Base-by-base conservation (phyloP, 2,113 vertebrate species). In the Asarcornis scutulata region DNA sequence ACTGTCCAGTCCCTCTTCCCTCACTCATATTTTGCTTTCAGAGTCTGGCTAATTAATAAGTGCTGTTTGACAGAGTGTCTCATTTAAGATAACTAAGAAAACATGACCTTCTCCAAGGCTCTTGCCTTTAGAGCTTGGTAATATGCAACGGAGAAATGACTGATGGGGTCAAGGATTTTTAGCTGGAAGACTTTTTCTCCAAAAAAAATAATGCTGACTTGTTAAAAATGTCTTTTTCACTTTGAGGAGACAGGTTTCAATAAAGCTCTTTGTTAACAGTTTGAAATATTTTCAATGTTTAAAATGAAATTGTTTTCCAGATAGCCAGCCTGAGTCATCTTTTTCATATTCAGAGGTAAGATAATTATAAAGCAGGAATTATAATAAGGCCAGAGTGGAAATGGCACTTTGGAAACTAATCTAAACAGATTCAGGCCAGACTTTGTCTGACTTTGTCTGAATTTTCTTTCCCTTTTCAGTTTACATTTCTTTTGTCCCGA, bases 321-420 rank as follows among this genome's bases (percentile, higher is more conserved):
- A 86, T 64, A 86, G 15, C 5, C 42, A 64, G 26, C 60, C 44
- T 76, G 73, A 91, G 64, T 16, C 7, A 40, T 2, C 5, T 64
- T 84, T n/a, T 84, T 95, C 48, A 40, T 64, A 66, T 80, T 94
- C 21, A 73, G 67, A 85, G 15, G 8, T 26, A 80, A 83, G 91
- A 75, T 31, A 64, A 73, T 82, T 75, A 68, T 76, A 73, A 92
- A 82, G 2, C 7, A 63, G n/a, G 36, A 81, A 85, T 66, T 59
- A 46, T 25, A 72, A 46, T 34, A 59, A 67, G 26, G 17, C 66
- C 74, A 82, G 53, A 66, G 38, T 87, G 62, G 25, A 79, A 89
- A 76, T 0, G 2, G 72, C 40, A 64, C 21, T 36, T 82, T 82
- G 85, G 58, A 79, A 89, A 73, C 13, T 44, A 56, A 90, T n/a